Evolutionary conservation across 2,888 invertebrate genomes (phyloP), one percentile per base, ranked within the genome.

Genomic region (Alsophila aescularia): DNA sequence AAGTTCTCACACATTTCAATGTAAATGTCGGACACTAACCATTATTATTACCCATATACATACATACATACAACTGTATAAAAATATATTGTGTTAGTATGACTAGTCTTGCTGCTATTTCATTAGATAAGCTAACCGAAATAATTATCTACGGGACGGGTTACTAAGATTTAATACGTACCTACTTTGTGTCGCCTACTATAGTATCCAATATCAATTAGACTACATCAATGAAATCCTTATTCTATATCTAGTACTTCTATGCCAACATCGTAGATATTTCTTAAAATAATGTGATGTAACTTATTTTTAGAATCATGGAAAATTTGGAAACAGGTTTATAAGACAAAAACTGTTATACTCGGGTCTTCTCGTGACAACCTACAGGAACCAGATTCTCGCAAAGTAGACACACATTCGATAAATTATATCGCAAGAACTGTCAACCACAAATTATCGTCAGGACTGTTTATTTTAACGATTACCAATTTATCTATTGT

Each of bases 61-160:
- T 36, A 42, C 18, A 47, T 45, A 45, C 40, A 53, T 36, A 47
- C 40, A 24, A 43, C 15, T 29, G 16, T 41, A 47, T 40, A 47
- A 44, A 53, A 45, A 50, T 45, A 50, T 44, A 49, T 55, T 36
- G 50, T 40, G 50, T 50, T 50, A 39, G 35, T 61, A 66, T 70
- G 75, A 75, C 72, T 74, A 75, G 75, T 64, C 53, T 53, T 56
- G 55, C 59, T 58, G 56, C 56, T 59, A 62, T 41, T 50, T 55
- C 16, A n/a, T 29, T 18, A 56, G 62, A 64, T 60, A 41, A 56
- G 34, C 21, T 43, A 52, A 29, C 44, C 27, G 42, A 60, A 53
- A 60, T 50, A 57, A 52, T 58, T 49, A 47, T 32, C 45, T 57
- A 57, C 52, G 60, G 58, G 64, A 69, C 66, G 66, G 66, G 53